phyloP scores from a whole-genome alignment of 2,113 vertebrate species.

The Megaceryle torquata region DNA sequence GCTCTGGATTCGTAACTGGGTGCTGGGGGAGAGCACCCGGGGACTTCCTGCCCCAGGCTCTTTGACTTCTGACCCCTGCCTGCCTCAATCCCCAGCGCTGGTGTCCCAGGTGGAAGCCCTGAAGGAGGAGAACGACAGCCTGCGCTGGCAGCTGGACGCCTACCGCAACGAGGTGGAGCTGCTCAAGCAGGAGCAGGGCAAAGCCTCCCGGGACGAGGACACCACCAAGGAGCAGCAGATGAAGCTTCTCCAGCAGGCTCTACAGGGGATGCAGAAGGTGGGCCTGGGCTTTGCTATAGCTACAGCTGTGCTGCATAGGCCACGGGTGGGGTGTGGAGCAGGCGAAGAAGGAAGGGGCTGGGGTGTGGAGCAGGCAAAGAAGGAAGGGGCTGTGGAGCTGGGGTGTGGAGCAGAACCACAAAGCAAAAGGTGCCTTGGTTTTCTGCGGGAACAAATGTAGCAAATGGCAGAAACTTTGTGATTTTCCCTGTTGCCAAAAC shows the following conservation, averaged over 20 bases:
- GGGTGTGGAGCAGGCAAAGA: background rate
- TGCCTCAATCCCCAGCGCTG: constrained; percentile 62
- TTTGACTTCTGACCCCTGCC: background rate
- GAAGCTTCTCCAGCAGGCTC: constrained; percentile 91
- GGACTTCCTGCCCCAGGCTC: accelerated
- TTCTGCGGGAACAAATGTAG: background rate
- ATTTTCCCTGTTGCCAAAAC: background rate
- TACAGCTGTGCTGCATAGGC: background rate
- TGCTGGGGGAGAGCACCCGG: background rate
- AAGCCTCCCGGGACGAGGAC: constrained; percentile 85
- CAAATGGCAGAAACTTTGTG: background rate
- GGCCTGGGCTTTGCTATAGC: accelerated
- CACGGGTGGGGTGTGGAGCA: too few species aligned
- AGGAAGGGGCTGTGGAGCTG: too few species aligned
- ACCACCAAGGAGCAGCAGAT: constrained; percentile 89
- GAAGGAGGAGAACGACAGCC: constrained; percentile 94
- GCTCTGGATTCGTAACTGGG: background rate
- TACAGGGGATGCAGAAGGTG: constrained; percentile 98
- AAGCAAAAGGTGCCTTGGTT: background rate
- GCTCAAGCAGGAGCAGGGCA: constrained; percentile 92
- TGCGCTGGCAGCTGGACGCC: constrained; percentile 94
- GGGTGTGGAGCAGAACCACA: background rate
- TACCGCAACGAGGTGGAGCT: constrained; percentile 95
- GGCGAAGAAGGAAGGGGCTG: background rate
- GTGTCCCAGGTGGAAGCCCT: constrained; percentile 87